Conservation (phyloP, 1,140 invertebrate species). For the Drosophila kanapiae region DNA sequence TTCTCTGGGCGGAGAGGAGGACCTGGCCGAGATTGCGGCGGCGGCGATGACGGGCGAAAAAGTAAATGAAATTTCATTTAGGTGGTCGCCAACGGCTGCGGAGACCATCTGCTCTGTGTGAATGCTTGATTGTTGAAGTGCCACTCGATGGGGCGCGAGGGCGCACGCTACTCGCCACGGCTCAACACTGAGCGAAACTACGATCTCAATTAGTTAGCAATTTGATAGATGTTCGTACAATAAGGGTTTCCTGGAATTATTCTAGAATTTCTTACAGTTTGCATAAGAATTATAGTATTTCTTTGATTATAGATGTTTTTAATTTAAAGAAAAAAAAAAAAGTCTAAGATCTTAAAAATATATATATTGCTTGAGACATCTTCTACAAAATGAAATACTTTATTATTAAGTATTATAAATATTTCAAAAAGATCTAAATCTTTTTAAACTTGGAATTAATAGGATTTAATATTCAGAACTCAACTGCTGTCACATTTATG, state of each 20-base stretch:
- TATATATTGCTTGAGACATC: too few relatives aligned
- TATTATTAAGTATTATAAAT: too few relatives aligned
- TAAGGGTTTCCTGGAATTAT: background rate
- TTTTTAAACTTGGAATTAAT: too few relatives aligned
- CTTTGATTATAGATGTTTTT: background rate
- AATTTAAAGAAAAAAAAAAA: too few relatives aligned
- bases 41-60: slow-evolving; percentile 73
- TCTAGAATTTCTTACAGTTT: background rate
- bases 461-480: too few relatives aligned
- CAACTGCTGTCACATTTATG: too few relatives aligned
- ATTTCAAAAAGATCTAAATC: too few relatives aligned
- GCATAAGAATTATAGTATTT: background rate
- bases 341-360: too few relatives aligned
- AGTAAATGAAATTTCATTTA: slow-evolving; percentile 80
- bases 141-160: slow-evolving; percentile 79
- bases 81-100: slow-evolving; percentile 72
- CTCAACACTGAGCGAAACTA: slow-evolving; percentile 12
- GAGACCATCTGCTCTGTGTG: slow-evolving; percentile 78
- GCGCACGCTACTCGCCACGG: slow-evolving; percentile 75
- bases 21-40: slow-evolving; percentile 62
- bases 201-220: background rate
- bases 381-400: too few relatives aligned
- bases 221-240: background rate
- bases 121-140: slow-evolving; percentile 84
- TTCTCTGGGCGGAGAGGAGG: slow-evolving; percentile 8